Percentiles rank a stretch among this genome's conserved stretches.
Evolutionary conservation across 2,113 vertebrate species (phyloP).

Genomic region (Xenopus tropicalis): DNA sequence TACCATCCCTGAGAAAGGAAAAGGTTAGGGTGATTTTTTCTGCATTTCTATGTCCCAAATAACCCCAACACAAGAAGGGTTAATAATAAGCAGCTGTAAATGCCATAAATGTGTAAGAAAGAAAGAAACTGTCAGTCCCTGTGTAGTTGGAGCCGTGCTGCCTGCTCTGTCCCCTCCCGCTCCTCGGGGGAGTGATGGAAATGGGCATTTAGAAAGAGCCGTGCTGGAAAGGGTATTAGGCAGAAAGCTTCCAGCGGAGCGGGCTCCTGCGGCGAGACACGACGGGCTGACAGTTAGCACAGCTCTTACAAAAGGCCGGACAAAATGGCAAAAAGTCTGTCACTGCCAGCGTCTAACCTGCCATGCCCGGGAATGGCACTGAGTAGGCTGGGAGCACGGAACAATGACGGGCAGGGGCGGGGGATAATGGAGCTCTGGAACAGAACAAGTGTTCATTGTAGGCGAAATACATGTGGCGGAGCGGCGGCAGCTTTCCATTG

Average conservation of each 20-base stretch:
- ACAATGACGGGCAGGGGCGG: too few relatives aligned
- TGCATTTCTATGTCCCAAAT: too few relatives aligned
- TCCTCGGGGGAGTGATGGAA: conserved; percentile 55
- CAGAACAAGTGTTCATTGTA: too few relatives aligned
- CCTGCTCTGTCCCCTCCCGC: conserved; percentile 42
- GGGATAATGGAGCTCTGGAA: too few relatives aligned
- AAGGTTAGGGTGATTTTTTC: too few relatives aligned
- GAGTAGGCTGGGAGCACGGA: neutral
- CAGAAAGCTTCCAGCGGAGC: conserved; percentile 47
- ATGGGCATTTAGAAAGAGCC: conserved; percentile 56
- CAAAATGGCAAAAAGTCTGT: conserved; percentile 10
- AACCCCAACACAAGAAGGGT: too few relatives aligned
- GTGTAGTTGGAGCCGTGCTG: conserved; percentile 48
- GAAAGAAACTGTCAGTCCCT: neutral
- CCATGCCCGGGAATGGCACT: neutral
- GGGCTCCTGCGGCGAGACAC: conserved; percentile 20
- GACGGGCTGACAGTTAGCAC: conserved; percentile 23
- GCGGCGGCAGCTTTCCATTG: too few relatives aligned
- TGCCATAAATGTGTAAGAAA: too few relatives aligned
- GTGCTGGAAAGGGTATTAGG: conserved; percentile 49
- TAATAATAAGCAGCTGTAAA: too few relatives aligned
- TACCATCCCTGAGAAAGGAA: too few relatives aligned
- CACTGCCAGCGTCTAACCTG: neutral
- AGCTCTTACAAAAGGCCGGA: conserved; percentile 25
- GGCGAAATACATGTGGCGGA: too few relatives aligned